Conservation (phyloP, 2,888 invertebrate species). For the Pachymerium ferrugineum region DNA sequence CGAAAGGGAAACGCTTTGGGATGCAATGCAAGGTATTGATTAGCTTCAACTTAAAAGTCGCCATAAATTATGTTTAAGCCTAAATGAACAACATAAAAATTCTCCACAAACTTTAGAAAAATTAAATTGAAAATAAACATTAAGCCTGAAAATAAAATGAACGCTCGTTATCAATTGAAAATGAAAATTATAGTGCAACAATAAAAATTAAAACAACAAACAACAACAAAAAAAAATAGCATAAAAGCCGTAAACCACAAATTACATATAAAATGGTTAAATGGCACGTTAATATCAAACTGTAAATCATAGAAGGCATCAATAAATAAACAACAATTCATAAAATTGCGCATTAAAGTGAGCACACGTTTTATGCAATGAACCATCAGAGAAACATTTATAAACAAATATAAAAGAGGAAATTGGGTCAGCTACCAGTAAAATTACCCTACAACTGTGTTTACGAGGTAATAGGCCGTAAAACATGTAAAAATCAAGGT, state of each 20-base stretch:
- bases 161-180: background rate
- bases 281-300: conserved; percentile 6
- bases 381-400: background rate
- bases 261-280: no score
- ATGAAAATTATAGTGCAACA: no score
- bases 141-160: background rate
- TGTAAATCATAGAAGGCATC: background rate
- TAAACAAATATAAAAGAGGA: background rate
- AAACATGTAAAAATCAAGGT: conserved; percentile 34
- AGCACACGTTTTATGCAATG: conserved; percentile 1
- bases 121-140: background rate
- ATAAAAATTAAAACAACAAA: no score
- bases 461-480: conserved; percentile 30
- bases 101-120: background rate
- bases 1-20: conserved; percentile 23
- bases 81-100: conserved; percentile 15
- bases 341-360: background rate
- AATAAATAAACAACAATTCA: conserved; percentile 1
- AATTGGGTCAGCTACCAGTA: background rate
- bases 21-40: conserved; percentile 21
- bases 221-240: no score
- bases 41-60: conserved; percentile 5
- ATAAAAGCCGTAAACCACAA: no score
- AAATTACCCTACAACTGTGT: conserved; percentile 1
- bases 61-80: conserved; percentile 7